A percentile compares a stretch with the other conserved stretches of the same genome.
Evolutionary conservation across 1,140 invertebrate species (phyloP).

Genomic region (Cydia strobilella): DNA sequence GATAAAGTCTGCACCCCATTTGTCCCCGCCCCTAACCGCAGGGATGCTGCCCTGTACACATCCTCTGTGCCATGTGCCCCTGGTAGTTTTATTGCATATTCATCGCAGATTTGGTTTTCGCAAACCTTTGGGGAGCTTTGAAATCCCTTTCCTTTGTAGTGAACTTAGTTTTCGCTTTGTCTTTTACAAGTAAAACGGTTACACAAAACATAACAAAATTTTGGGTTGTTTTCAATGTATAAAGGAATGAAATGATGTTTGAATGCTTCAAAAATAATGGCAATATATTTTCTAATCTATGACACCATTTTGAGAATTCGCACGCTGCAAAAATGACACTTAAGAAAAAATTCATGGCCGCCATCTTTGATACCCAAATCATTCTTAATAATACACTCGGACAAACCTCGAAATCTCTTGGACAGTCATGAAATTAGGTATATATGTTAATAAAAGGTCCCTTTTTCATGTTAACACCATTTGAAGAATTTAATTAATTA

Average conservation of each 20-base stretch:
- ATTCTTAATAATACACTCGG: no score
- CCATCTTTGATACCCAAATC: not conserved
- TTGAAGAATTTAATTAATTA: no score
- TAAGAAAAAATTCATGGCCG: not conserved
- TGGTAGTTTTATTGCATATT: slow-evolving; percentile 76
- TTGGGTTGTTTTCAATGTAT: no score
- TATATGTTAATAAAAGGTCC: no score
- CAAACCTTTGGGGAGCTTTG: slow-evolving; percentile 45
- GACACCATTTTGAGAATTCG: no score
- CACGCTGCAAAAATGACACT: no score
- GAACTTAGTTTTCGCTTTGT: not conserved
- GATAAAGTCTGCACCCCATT: slow-evolving; percentile 45
- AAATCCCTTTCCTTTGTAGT: slow-evolving; percentile 2
- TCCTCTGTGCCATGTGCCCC: slow-evolving; percentile 51
- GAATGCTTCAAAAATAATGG: no score
- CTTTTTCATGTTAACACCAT: no score
- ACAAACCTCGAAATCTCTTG: no score
- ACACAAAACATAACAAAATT: not conserved
- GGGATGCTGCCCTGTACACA: slow-evolving; percentile 64
- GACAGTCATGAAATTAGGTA: no score
- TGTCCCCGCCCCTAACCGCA: slow-evolving; percentile 52
- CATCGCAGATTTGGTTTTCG: slow-evolving; percentile 54
- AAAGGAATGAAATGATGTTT: no score
- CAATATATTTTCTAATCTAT: no score
- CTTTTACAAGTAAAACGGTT: not conserved